These are phyloP conservation scores for Bovichtus variegatus DNA, from an alignment of 2,797 vertebrate species.

Conservation along the genomic window DNA sequence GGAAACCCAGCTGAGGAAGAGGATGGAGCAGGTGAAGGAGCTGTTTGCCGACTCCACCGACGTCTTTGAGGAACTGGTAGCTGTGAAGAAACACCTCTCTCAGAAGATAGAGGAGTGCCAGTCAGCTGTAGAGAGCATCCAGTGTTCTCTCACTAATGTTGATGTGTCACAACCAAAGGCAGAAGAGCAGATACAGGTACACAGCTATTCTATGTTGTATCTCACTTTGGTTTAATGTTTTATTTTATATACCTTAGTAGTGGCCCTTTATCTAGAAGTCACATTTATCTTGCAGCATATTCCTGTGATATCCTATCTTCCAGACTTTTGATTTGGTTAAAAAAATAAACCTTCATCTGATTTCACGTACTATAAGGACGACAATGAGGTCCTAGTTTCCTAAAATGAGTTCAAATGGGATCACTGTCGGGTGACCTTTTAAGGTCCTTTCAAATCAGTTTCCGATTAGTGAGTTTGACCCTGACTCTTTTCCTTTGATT, in stretches of 20 bases:
- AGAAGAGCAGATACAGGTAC: slow-evolving; percentile 75
- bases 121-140: slow-evolving; percentile 72
- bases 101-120: slow-evolving; percentile 79
- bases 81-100: slow-evolving; percentile 79
- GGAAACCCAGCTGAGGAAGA: slow-evolving; percentile 84
- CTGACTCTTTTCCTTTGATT: not conserved
- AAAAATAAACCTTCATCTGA: not conserved
- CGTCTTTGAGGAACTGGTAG: slow-evolving; percentile 83
- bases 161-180: slow-evolving; percentile 55
- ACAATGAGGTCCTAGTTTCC: not conserved
- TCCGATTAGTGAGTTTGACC: too few species aligned
- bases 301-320: not conserved
- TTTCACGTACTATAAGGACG: not conserved
- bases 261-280: too few species aligned
- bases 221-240: not conserved
- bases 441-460: not conserved
- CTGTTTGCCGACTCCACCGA: slow-evolving; percentile 83
- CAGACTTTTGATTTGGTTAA: not conserved
- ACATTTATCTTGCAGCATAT: not conserved
- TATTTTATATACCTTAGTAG: not conserved
- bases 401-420: not conserved
- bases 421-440: too few species aligned
- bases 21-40: slow-evolving; percentile 86
- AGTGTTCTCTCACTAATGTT: slow-evolving; percentile 62
- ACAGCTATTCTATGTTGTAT: not conserved